Evolutionary conservation across 2,797 vertebrate genomes (phyloP), one percentile per base, ranked within the genome.

Genomic region (Eospalax fontanierii): DNA sequence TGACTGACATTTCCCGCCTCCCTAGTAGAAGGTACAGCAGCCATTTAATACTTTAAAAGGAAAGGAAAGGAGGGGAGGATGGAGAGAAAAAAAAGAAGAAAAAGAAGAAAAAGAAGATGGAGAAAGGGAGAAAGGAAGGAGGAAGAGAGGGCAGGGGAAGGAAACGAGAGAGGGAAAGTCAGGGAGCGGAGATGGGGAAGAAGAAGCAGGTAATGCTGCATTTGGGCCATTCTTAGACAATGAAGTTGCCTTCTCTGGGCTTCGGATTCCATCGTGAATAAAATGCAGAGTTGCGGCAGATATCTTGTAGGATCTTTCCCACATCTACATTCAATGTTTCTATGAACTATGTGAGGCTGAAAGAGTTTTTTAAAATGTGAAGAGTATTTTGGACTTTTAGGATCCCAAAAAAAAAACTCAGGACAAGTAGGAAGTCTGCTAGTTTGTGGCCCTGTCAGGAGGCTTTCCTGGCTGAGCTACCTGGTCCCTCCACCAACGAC

Each of bases 251-350:
- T 16, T 30, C 15, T 57, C 38, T 85, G 68, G 50, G 19, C 40
- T 12, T 88, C 33, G 28, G 28, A 33, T 88, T 95, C 84, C 16
- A 73, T 80, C 85, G 75, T 65, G 24, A 81, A 90, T 22, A 81
- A 70, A 84, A 90, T 18, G 50, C 78, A 79, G 14, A 4, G 4
- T 33, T 90, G n/a, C 76, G 81, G 35, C 40, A 57, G 40, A 68
- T 85, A 66, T n/a, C 9, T n/a, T 14, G 4, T 21, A 83, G 81
- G 61, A 76, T 57, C 11, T 4, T 65, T 54, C 50, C 81, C 5
- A 63, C 18, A 57, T 75, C 61, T 24, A 4, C 14, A 57, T 54
- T 26, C 28, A 83, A 70, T 68, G 57, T 65, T 50, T 61, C 68
- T 94, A 6, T 30, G 12, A 65, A 61, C n/a, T 43, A 2, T 54